Percentiles rank a stretch among this genome's conserved stretches.
These are phyloP conservation scores for Coranthus polyacanthus DNA, from an alignment of 2,797 vertebrate genomes.

Conservation along the genomic window DNA sequence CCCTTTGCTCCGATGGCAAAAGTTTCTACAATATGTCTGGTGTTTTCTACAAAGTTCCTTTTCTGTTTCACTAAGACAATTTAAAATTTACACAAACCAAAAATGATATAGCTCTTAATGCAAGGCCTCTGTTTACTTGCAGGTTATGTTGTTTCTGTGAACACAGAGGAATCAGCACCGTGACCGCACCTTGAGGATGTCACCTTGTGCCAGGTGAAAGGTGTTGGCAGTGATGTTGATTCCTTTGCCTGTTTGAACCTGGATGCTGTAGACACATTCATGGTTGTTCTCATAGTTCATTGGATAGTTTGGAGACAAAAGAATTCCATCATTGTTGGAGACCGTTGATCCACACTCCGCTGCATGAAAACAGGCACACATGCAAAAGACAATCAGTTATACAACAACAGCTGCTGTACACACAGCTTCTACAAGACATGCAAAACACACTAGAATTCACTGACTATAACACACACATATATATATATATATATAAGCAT, in stretches of 20 bases:
- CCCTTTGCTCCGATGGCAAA: slow-evolving; percentile 29
- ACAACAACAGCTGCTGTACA: slow-evolving; percentile 23
- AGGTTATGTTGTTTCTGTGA: slow-evolving; percentile 21
- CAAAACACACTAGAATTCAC: slow-evolving; percentile 5
- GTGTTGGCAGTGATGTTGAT: slow-evolving; percentile 94
- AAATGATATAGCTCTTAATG: background rate
- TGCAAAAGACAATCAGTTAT: slow-evolving; percentile 40
- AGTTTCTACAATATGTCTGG: slow-evolving; percentile 6
- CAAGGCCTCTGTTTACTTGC: background rate
- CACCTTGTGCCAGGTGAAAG: slow-evolving; percentile 95
- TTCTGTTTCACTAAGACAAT: background rate
- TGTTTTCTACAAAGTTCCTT: too few relatives aligned
- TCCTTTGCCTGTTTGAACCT: slow-evolving; percentile 96
- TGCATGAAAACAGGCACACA: slow-evolving; percentile 72
- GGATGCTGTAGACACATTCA: slow-evolving; percentile 97
- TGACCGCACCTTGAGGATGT: slow-evolving; percentile 93
- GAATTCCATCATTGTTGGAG: slow-evolving; percentile 92
- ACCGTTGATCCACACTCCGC: slow-evolving; percentile 95
- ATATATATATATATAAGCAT: slow-evolving; percentile 21
- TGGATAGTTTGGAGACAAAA: slow-evolving; percentile 96
- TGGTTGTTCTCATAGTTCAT: slow-evolving; percentile 97
- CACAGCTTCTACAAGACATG: background rate
- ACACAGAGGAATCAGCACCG: slow-evolving; percentile 1
- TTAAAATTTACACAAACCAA: too few relatives aligned
- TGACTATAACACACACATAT: too few relatives aligned